phyloP scores from a whole-genome alignment of 2,113 vertebrate genomes.

The Marmota monax region DNA sequence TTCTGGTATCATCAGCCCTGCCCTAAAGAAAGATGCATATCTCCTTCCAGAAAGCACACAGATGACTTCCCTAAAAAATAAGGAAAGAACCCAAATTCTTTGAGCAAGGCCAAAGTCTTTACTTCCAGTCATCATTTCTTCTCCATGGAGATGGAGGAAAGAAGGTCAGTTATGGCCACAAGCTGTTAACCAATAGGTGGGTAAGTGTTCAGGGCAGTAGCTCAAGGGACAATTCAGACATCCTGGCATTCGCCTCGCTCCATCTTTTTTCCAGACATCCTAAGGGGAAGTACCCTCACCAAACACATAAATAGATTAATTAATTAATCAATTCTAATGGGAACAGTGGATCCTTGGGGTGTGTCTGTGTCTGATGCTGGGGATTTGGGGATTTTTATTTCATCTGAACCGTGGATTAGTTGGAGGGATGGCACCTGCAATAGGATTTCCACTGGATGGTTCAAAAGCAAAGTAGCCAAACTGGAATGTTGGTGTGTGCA shows the following conservation, averaged over 20 bases:
- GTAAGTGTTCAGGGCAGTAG: not conserved
- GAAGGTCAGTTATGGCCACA: not conserved
- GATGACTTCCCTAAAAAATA: not conserved
- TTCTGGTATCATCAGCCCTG: not conserved
- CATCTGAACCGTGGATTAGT: not conserved
- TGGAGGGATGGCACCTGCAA: constrained; percentile 10
- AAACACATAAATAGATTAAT: not conserved
- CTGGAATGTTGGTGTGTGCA: not conserved
- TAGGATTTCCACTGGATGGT: not conserved
- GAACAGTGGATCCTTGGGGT: not conserved
- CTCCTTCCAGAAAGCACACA: not conserved
- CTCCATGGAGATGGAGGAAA: not conserved
- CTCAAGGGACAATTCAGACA: not conserved
- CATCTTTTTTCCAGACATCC: not conserved
- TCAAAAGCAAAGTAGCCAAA: not conserved
- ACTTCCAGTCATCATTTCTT: rapidly evolving
- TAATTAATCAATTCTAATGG: not conserved
- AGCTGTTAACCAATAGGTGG: not conserved
- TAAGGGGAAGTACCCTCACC: not conserved
- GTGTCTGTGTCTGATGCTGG: not conserved
- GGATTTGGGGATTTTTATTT: not conserved
- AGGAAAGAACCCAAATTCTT: not conserved
- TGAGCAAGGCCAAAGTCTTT: not conserved
- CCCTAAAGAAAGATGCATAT: not conserved
- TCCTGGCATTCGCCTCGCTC: not conserved